Evolutionary conservation across 2,888 invertebrate genomes (phyloP).

Genomic region (Eledona agricola): DNA sequence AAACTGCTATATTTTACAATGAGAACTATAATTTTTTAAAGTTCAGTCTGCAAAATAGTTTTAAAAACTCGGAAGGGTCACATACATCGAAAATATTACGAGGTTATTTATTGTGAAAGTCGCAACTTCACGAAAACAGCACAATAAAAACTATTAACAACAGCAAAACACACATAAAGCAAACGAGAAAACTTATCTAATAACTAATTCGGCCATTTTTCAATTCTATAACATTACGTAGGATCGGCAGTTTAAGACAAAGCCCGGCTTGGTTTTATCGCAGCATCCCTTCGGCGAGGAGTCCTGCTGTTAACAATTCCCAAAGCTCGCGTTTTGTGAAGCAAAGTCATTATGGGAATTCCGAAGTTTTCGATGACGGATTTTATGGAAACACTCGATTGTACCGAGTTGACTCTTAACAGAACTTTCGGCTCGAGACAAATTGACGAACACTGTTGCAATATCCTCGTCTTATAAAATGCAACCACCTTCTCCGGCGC

Average conservation of each 20-base stretch:
- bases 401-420: slow-evolving; percentile 54
- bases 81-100: slow-evolving; percentile 46
- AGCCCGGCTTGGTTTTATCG: slow-evolving; percentile 24
- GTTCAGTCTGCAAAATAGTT: slow-evolving; percentile 42
- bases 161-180: slow-evolving; percentile 53
- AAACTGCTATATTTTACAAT: slow-evolving; percentile 24
- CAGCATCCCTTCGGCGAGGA: slow-evolving; percentile 18
- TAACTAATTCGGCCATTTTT: slow-evolving; percentile 53
- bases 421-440: no score
- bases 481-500: slow-evolving; percentile 22
- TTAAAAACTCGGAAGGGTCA: slow-evolving; percentile 43
- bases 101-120: slow-evolving; percentile 44
- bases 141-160: slow-evolving; percentile 53
- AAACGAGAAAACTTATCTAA: slow-evolving; percentile 56
- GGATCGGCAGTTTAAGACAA: slow-evolving; percentile 7
- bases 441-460: no score
- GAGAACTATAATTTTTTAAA: slow-evolving; percentile 24
- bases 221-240: slow-evolving; percentile 38
- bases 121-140: slow-evolving; percentile 46
- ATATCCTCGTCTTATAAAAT: no score
- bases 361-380: slow-evolving; percentile 55
- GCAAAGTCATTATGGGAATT: slow-evolving; percentile 59
- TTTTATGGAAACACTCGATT: slow-evolving; percentile 56
- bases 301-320: slow-evolving; percentile 53
- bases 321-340: slow-evolving; percentile 55